Evolutionary conservation across 2,113 vertebrate species (phyloP).

Genomic region (Calyptomena viridis): DNA sequence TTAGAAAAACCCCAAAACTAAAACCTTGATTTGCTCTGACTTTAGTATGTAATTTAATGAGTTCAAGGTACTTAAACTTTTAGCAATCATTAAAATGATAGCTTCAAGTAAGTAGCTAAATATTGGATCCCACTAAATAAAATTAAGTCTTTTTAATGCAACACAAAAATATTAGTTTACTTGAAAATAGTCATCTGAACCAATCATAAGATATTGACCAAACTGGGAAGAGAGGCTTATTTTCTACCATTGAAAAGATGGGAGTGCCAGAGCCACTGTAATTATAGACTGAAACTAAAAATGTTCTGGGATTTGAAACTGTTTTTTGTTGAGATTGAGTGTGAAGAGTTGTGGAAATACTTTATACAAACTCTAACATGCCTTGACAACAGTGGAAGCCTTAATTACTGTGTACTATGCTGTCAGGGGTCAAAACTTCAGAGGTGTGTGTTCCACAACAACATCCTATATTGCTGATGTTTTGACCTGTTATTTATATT

Average conservation of each 20-base stretch:
- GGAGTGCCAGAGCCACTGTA: background rate
- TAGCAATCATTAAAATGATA: background rate
- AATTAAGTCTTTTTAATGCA: background rate
- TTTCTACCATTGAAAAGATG: background rate
- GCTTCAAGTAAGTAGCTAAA: background rate
- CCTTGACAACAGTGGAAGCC: background rate
- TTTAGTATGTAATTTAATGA: background rate
- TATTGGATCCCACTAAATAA: background rate
- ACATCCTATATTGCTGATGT: background rate
- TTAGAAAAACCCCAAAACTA: background rate
- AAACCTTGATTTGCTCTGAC: background rate
- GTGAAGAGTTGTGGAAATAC: background rate
- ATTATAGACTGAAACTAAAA: background rate
- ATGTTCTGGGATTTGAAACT: background rate
- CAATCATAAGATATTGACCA: background rate
- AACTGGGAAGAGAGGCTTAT: background rate
- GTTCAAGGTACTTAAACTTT: background rate
- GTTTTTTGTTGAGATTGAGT: background rate
- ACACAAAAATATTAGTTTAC: background rate
- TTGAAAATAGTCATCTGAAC: background rate
- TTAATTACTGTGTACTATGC: background rate
- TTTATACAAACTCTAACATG: background rate
- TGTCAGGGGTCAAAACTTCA: background rate
- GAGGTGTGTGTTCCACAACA: background rate
- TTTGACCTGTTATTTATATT: slow-evolving; percentile 22